Conservation (phyloP, 2,888 invertebrate genomes). For the Leucania comma region DNA sequence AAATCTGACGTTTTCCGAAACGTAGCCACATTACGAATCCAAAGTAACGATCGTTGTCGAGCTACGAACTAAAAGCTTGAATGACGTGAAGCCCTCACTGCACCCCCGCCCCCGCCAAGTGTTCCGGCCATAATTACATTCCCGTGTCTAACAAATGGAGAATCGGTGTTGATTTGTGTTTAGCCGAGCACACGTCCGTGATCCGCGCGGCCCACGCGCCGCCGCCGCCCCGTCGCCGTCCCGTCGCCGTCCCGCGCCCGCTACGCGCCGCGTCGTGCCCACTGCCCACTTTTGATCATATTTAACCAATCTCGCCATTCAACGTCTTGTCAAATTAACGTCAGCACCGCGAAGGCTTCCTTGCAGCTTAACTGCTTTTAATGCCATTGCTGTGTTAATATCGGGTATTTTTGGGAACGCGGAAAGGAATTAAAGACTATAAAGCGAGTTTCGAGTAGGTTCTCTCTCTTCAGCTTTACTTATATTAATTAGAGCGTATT, state of each 20-base stretch:
- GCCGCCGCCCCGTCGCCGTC: constrained; percentile 46
- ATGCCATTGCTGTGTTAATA: constrained; percentile 41
- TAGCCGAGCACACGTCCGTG: constrained; percentile 83
- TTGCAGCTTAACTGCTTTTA: constrained; percentile 29
- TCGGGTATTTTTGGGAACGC: constrained; percentile 14
- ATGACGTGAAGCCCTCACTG: constrained; percentile 79
- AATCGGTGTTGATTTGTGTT: constrained; percentile 92
- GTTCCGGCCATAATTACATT: constrained; percentile 91
- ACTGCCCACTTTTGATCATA: constrained; percentile 46
- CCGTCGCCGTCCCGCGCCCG: constrained; percentile 27
- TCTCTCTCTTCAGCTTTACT: constrained; percentile 6
- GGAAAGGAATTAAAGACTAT: constrained; percentile 19
- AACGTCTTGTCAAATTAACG: constrained; percentile 50
- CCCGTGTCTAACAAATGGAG: constrained; percentile 92
- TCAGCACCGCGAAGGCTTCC: constrained; percentile 29
- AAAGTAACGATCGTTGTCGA: constrained; percentile 88
- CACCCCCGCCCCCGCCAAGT: constrained; percentile 79
- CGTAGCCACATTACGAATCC: constrained; percentile 75
- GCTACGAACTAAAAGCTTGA: constrained; percentile 87
- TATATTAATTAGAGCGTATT: constrained; percentile 2
- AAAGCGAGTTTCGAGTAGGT: not conserved
- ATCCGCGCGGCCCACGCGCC: constrained; percentile 75
- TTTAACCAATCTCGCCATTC: constrained; percentile 26
- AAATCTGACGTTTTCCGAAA: constrained; percentile 73
- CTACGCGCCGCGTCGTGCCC: constrained; percentile 7